Evolutionary conservation across 2,113 vertebrate genomes (phyloP), one percentile per base, ranked within the genome.

Genomic region (Lanius ludovicianus): DNA sequence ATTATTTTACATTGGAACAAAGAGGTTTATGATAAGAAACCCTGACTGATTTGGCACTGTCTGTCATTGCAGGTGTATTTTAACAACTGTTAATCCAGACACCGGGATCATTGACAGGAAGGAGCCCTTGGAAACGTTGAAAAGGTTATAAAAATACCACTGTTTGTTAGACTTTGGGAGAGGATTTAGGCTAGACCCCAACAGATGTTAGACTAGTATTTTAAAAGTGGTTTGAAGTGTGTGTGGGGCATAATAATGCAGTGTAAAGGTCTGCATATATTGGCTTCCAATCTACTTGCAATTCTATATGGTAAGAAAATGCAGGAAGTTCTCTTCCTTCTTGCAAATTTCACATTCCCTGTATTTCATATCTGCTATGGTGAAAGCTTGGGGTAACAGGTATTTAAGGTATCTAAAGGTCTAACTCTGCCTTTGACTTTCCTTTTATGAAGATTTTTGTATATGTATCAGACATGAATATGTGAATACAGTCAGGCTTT

Each of bases 21-120:
- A 89, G 41, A 64, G 20, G 60, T 79, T 65, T 79, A 8, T 79
- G 27, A 28, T 53, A 56, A 81, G 71, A 63, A 93, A 44, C 33
- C 2, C 0, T 89, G 56, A 52, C 6, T 91, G 53, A 80, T 59
- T 82, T 87, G 53, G 30, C 4, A 2, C 46, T 77, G 22, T 67
- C 57, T 93, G 13, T 78, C 84, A 1, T 96, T 92, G 74, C 96
- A 99, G 99, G 87, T 99, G 99, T 93, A 52, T 99, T 94, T 93
- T 99, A 82, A 99, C 99, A 64, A 99, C 99, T 0, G 98, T 99
- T 85, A 98, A 99, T 97, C 99, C 99, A 27, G 98, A 99, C 91
- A 99, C 99, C 2, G 99, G 99, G 11, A 47, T 99, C n/a, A 97
- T 99, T 7, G 97, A 88, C 96, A 98, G 98, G 67, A 99, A 99